These are phyloP conservation scores for Formica selysi DNA, from an alignment of 1,140 invertebrate species.

Conservation along the genomic window DNA sequence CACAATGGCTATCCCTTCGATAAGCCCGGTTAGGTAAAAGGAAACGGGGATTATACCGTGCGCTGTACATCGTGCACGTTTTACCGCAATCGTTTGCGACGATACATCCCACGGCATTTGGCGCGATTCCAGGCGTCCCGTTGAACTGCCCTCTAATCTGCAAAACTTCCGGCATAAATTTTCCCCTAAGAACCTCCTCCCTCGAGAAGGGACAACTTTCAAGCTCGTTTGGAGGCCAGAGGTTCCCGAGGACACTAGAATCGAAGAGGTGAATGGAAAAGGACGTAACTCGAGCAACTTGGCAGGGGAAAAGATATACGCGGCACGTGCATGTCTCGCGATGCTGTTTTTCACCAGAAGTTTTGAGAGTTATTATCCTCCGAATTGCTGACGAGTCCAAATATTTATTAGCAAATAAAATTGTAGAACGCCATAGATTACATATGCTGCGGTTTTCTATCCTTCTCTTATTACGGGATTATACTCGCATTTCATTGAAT, in stretches of 20 bases:
- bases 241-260: neutral
- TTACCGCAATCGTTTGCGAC: slow-evolving; percentile 22
- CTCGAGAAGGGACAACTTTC: neutral
- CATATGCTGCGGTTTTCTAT: neutral
- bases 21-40: slow-evolving; percentile 24
- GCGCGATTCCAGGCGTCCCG: slow-evolving; percentile 13
- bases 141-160: slow-evolving; percentile 34
- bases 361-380: slow-evolving; percentile 32
- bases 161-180: slow-evolving; percentile 50
- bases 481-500: neutral
- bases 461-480: neutral
- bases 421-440: neutral
- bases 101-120: slow-evolving; percentile 35
- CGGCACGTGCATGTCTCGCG: neutral
- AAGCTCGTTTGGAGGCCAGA: neutral
- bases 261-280: slow-evolving; percentile 5
- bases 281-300: neutral
- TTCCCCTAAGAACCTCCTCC: slow-evolving; percentile 12
- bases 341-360: slow-evolving; percentile 16
- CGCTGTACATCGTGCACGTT: slow-evolving; percentile 21
- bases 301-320: neutral
- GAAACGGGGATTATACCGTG: slow-evolving; percentile 17
- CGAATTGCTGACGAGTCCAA: neutral
- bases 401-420: slow-evolving; percentile 11
- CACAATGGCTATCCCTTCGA: slow-evolving; percentile 38